Conservation (phyloP, 2,797 vertebrate species). For the Kryptopterus vitreolus region DNA sequence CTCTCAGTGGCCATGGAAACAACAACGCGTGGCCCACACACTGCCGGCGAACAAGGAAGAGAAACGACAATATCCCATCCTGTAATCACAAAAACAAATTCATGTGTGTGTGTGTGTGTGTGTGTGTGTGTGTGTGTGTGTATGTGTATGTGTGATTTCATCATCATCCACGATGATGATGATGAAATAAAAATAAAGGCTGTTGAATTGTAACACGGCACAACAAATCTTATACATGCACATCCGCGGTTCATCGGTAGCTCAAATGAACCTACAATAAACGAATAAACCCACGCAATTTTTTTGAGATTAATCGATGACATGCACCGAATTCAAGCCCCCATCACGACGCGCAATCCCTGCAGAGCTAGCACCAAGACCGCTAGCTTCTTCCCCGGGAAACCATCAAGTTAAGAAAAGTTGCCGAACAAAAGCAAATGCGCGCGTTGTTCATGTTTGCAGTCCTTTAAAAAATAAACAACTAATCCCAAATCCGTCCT, state of each 20-base stretch:
- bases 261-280: background rate
- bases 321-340: background rate
- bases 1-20: constrained; percentile 74
- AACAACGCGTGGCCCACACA: background rate
- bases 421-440: background rate
- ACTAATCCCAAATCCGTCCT: background rate
- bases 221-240: no score
- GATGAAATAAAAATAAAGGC: no score
- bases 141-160: no score
- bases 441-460: background rate
- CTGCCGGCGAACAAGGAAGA: background rate
- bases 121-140: no score
- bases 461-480: background rate
- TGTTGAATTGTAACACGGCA: no score
- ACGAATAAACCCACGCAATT: background rate
- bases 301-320: background rate
- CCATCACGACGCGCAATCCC: background rate
- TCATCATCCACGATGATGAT: no score
- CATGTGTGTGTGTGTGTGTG: no score
- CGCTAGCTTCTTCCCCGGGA: background rate
- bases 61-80: background rate
- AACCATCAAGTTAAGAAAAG: constrained; percentile 3
- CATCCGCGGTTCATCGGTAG: no score
- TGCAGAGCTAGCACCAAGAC: background rate
- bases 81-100: background rate